Base-by-base conservation (phyloP, 2,113 vertebrate species). In the Oreamnos americanus region DNA sequence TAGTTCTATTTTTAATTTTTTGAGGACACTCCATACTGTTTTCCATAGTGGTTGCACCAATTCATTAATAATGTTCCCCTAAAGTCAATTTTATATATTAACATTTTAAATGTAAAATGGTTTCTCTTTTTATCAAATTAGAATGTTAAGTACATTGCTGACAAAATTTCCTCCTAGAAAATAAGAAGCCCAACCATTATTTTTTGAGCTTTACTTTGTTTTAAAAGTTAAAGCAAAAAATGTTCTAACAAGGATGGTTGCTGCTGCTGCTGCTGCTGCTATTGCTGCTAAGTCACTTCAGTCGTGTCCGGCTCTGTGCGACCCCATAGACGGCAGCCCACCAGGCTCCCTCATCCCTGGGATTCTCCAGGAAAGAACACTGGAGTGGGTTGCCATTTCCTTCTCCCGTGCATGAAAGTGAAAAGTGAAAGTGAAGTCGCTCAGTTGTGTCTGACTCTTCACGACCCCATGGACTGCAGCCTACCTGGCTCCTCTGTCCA, bases 121-220 rank as follows among this genome's bases (percentile, higher is more conserved):
- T 74, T 83, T 90, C 21, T 78, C 30, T 25, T 89, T 97, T 82
- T 83, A 94, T 90, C 74, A 94, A 91, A 26, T 91, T 92, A 47
- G 36, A 36, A 67, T 91, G 12, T 84, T 87, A 49, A 79, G 4
- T 67, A 91, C 30, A n/a, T n/a, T 87, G 39, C 17, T 92, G 30
- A 91, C 28, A 76, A 78, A 93, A 93, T 92, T 93, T 94, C 11
- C 39, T 97, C 93, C 39, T 92, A 87, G 55, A 96, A 89, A 74
- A 47, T 88, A 78, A 82, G 78, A 86, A 83, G 12, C 53, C 43
- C 79, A 47, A 58, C 36, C n/a, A 9, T 97, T 87, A 67, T 94
- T 58, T 87, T 82, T 89, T 96, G 49, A 97, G 25, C 17, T n/a
- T 51, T 84, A 36, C 19, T 88, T 82, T 96, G 23, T 86, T 93